Conservation (phyloP, 30 jellyfish, hydroid and myxozoan species). For the Aurelia sp. region DNA sequence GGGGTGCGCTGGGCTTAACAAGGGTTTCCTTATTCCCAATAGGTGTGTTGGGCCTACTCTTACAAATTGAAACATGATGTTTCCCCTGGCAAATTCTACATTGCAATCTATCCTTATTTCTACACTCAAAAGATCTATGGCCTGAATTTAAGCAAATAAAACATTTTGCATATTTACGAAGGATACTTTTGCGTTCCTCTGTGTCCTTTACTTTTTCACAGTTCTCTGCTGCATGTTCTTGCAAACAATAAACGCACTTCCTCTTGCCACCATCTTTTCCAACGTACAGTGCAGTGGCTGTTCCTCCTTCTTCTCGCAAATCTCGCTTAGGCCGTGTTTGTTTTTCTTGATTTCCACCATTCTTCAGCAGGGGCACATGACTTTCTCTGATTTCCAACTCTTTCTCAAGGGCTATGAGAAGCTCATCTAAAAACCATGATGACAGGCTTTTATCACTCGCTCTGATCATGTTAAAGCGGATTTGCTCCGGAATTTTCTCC, state of each 20-base stretch:
- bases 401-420: too few species aligned
- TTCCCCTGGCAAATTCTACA: slow-evolving; percentile 24
- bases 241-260: slow-evolving; percentile 30
- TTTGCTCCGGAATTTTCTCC: too few species aligned
- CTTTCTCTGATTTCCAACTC: too few species aligned
- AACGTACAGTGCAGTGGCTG: too few species aligned
- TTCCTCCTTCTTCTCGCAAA: too few species aligned
- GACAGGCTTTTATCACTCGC: too few species aligned
- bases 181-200: slow-evolving; percentile 28
- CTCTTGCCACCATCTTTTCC: background rate
- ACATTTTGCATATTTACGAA: slow-evolving; percentile 25
- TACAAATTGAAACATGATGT: slow-evolving; percentile 34
- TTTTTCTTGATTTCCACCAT: too few species aligned
- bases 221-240: slow-evolving; percentile 42
- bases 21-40: slow-evolving; percentile 21
- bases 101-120: background rate
- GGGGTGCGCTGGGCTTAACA: slow-evolving; percentile 15
- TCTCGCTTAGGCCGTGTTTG: too few species aligned
- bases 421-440: too few species aligned
- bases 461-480: too few species aligned
- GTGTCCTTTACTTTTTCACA: slow-evolving; percentile 15
- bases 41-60: slow-evolving; percentile 12
- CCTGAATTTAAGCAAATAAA: slow-evolving; percentile 28
- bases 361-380: too few species aligned
- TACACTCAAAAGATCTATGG: slow-evolving; percentile 34